Conservation (phyloP, 2,888 invertebrate genomes). For the Falcaria lacertinaria region DNA sequence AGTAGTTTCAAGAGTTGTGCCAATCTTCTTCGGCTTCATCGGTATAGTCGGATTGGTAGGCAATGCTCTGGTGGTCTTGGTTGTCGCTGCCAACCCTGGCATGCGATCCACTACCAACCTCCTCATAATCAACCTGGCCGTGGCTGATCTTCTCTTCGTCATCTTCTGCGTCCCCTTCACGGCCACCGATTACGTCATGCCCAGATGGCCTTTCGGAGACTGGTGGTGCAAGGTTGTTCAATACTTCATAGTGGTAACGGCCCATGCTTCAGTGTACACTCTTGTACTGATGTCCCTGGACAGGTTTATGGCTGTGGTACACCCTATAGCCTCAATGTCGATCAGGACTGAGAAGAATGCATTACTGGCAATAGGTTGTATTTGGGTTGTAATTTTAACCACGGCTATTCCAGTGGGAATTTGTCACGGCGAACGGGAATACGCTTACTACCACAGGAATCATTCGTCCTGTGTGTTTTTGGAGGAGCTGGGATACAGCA, state of each 20-base stretch:
- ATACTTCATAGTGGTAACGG: conserved; percentile 94
- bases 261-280: conserved; percentile 96
- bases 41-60: conserved; percentile 93
- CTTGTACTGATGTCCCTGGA: conserved; percentile 96
- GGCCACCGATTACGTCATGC: conserved; percentile 92
- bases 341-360: conserved; percentile 91
- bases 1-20: conserved; percentile 86
- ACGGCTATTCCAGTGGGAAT: conserved; percentile 88
- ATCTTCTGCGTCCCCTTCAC: conserved; percentile 97
- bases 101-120: conserved; percentile 97
- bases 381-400: conserved; percentile 90
- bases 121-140: conserved; percentile 92
- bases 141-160: conserved; percentile 94
- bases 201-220: conserved; percentile 94
- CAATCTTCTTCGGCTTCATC: conserved; percentile 91
- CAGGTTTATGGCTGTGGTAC: conserved; percentile 94
- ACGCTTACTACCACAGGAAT: conserved; percentile 81
- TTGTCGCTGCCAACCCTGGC: conserved; percentile 92
- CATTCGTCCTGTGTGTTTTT: conserved; percentile 86
- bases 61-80: conserved; percentile 92
- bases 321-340: conserved; percentile 93
- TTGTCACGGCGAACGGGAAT: conserved; percentile 87
- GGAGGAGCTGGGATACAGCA: conserved; percentile 81
- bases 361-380: conserved; percentile 85
- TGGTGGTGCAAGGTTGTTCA: conserved; percentile 94